phyloP scores from a whole-genome alignment of 2,113 vertebrate genomes.

The Ceuthmochares aereus region DNA sequence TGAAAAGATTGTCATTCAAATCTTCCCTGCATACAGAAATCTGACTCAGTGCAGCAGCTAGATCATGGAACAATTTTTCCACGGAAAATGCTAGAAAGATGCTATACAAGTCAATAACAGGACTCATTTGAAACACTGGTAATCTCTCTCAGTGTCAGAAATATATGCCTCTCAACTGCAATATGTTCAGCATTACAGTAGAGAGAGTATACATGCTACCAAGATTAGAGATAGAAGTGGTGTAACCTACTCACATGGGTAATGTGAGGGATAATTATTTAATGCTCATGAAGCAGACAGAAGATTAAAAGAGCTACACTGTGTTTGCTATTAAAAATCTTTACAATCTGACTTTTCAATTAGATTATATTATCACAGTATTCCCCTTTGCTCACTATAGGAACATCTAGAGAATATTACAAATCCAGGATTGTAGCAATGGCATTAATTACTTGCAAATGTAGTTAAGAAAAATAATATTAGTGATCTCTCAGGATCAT shows the following conservation, averaged over 20 bases:
- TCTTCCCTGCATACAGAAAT: background rate
- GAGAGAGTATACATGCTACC: background rate
- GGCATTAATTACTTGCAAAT: constrained; percentile 52
- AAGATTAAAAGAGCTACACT: constrained; percentile 25
- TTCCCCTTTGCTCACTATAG: constrained; percentile 8
- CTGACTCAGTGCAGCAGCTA: background rate
- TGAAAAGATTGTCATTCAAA: background rate
- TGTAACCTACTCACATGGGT: background rate
- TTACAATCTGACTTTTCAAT: constrained; percentile 40
- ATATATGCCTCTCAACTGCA: background rate
- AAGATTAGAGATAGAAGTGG: background rate
- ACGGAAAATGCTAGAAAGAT: background rate
- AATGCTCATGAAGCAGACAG: constrained; percentile 12
- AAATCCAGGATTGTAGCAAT: background rate
- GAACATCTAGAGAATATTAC: constrained; percentile 34
- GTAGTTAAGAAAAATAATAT: constrained; percentile 55
- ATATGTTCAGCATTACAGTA: background rate
- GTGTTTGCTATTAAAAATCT: constrained; percentile 27
- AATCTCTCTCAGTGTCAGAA: background rate
- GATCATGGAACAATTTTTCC: background rate
- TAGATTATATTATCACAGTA: background rate
- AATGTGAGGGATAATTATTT: constrained; percentile 31
- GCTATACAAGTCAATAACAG: background rate
- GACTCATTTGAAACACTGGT: background rate
- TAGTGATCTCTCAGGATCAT: background rate